Evolutionary conservation across 1,140 invertebrate genomes (phyloP), one percentile per base, ranked within the genome.

Genomic region (Drosophila repletoides): DNA sequence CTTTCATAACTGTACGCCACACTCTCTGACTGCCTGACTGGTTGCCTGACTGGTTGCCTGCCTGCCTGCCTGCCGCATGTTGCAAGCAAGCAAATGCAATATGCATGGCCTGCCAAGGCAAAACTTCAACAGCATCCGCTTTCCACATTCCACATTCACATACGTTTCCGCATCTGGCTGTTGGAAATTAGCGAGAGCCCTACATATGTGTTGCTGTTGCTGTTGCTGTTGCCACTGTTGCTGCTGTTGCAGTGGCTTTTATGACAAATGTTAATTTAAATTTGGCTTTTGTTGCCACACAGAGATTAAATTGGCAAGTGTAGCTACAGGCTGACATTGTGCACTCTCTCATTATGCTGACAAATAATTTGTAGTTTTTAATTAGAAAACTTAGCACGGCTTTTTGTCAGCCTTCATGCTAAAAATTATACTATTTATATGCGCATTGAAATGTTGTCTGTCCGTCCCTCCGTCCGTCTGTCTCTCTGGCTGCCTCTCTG

Each of bases 221-320:
- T 73, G 38, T 43, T 33, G 55, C 31, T 46, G 22, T 43, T 51
- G 56, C 33, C 51, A 33, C 36, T 59, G 51, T 36, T 72, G 68
- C 60, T 43, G 29, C 40, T 52, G 68, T 28, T 51, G 52, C 56
- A 71, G 61, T 69, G 49, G 31, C 60, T 67, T 34, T 69, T 51
- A 67, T 86, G 80, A 86, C 81, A 87, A 86, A 86, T 86, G 70
- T 76, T 73, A 86, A 86, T 86, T 86, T 86, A 76, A 86, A 86
- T 86, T 86, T 72, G 68, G 72, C 76, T 72, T 86, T 86, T 68
- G 80, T 58, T 75, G 55, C 40, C 63, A 41, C 58, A 72, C 43
- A 48, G 2, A 51, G 60, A 51, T 67, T 46, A 29, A 67, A 67
- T 40, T 53, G 53, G 31, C 31, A 52, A 33, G 17, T 38, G 33